Percentiles rank a stretch among this genome's conserved stretches.
phyloP scores from a whole-genome alignment of 2,797 vertebrate species.

The Buphagus erythrorhynchus region DNA sequence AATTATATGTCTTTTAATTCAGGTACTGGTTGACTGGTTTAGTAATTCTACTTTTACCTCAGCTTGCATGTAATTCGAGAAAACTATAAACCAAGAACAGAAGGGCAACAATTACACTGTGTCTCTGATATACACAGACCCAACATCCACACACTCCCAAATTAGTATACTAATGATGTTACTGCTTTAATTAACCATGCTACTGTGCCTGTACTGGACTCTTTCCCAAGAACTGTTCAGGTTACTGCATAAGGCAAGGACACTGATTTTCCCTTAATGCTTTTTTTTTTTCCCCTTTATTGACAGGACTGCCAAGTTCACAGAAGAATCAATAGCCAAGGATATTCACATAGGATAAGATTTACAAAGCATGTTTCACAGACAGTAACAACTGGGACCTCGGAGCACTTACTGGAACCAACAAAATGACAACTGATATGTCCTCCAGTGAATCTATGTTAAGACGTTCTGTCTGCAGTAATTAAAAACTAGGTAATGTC shows the following conservation, averaged over 20 bases:
- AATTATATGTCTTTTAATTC: background rate
- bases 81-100: background rate
- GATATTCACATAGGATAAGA: slow-evolving; percentile 50
- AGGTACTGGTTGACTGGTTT: background rate
- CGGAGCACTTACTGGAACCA: slow-evolving; percentile 60
- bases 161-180: slow-evolving; percentile 44
- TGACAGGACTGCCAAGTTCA: slow-evolving; percentile 49
- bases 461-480: slow-evolving; percentile 61
- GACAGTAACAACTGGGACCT: slow-evolving; percentile 55
- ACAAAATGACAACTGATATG: slow-evolving; percentile 66
- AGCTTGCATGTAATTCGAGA: background rate
- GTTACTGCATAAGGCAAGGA: slow-evolving; percentile 42
- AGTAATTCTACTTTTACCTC: background rate
- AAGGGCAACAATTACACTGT: background rate
- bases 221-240: slow-evolving; percentile 32
- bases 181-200: slow-evolving; percentile 48
- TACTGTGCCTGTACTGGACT: background rate
- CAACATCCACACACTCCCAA: background rate
- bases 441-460: slow-evolving; percentile 62
- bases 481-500: slow-evolving; percentile 67
- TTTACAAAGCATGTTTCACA: slow-evolving; percentile 54
- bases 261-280: slow-evolving; percentile 18
- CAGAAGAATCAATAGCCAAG: slow-evolving; percentile 52
- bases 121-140: background rate
- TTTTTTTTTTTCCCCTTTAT: background rate